These are phyloP conservation scores for Trimorus sp. DNA, from an alignment of 2,888 invertebrate genomes.

Conservation along the genomic window DNA sequence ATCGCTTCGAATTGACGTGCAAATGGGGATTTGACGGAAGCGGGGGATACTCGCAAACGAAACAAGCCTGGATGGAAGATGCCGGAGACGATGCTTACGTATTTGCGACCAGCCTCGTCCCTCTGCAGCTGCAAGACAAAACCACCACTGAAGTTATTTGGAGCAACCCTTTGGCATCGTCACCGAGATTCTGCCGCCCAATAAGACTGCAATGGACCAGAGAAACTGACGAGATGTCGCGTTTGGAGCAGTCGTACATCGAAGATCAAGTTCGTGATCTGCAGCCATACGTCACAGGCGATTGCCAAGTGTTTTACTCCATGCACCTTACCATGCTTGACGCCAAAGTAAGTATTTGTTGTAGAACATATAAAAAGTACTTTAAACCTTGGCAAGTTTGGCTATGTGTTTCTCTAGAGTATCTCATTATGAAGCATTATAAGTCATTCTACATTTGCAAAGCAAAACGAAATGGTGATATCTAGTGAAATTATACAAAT, in stretches of 20 bases:
- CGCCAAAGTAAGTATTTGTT: background rate
- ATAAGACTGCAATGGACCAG: slow-evolving; percentile 47
- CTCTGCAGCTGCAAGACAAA: slow-evolving; percentile 12
- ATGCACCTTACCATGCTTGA: slow-evolving; percentile 31
- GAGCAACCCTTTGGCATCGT: slow-evolving; percentile 47
- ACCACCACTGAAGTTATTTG: slow-evolving; percentile 16
- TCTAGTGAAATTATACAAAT: no score
- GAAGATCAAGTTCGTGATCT: slow-evolving; percentile 50
- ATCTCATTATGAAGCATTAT: no score
- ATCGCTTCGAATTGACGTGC: background rate
- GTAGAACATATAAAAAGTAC: no score
- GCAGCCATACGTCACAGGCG: slow-evolving; percentile 15
- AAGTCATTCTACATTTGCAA: no score
- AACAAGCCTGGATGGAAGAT: slow-evolving; percentile 20
- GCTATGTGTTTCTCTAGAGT: no score
- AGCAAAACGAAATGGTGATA: no score
- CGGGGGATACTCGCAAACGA: slow-evolving; percentile 21
- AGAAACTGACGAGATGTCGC: slow-evolving; percentile 38
- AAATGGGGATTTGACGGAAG: slow-evolving; percentile 31
- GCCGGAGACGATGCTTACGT: slow-evolving; percentile 6
- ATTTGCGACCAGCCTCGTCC: slow-evolving; percentile 30
- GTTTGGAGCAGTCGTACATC: slow-evolving; percentile 45
- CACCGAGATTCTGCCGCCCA: slow-evolving; percentile 49
- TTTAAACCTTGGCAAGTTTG: no score
- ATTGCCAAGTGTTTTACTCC: background rate